phyloP scores from a whole-genome alignment of 2,888 invertebrate species.

The Heliconius erato region DNA sequence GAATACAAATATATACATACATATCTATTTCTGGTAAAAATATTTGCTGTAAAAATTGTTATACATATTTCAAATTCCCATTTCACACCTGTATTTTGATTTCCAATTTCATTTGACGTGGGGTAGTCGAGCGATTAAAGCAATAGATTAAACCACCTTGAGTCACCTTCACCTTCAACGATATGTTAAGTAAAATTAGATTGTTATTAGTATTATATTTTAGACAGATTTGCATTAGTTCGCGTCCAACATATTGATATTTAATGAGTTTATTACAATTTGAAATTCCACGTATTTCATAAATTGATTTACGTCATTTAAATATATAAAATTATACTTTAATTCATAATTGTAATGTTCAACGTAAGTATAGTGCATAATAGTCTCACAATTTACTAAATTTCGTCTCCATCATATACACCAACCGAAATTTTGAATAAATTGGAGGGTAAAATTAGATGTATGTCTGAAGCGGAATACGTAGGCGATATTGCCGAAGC shows the following conservation, averaged over 20 bases:
- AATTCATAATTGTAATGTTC: too few species aligned
- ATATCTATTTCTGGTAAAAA: not conserved
- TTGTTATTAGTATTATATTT: not conserved
- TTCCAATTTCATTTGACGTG: not conserved
- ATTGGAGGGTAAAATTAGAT: not conserved
- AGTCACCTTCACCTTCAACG: not conserved
- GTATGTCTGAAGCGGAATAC: not conserved
- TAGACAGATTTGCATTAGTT: not conserved
- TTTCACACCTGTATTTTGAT: not conserved
- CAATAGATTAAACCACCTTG: not conserved
- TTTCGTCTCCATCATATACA: not conserved
- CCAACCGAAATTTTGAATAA: not conserved
- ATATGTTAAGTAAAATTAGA: slow-evolving; percentile 3
- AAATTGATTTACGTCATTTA: too few species aligned
- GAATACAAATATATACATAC: not conserved
- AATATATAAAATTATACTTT: too few species aligned
- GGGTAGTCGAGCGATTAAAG: not conserved
- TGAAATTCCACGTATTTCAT: too few species aligned
- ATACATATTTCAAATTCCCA: not conserved
- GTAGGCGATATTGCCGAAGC: not conserved
- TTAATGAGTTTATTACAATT: too few species aligned
- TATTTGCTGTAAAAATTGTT: not conserved
- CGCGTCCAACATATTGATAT: too few species aligned
- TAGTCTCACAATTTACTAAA: too few species aligned
- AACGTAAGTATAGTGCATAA: too few species aligned